Percentiles rank a stretch among this genome's conserved stretches.
phyloP scores from a whole-genome alignment of 2,888 invertebrate genomes.

The Tetragnatha montana region DNA sequence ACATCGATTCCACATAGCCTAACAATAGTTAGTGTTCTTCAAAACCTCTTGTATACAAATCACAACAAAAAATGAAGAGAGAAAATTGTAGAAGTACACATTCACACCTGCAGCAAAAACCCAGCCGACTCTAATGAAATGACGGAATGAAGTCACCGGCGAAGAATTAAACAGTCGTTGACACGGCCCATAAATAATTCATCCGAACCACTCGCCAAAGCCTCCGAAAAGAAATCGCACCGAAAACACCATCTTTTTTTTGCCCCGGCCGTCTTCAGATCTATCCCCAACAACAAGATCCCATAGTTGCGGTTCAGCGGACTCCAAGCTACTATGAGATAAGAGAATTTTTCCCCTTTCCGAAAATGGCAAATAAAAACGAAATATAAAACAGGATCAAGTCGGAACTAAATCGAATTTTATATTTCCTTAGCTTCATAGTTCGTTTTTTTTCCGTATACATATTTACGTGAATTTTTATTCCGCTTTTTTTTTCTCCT shows the following conservation, averaged over 20 bases:
- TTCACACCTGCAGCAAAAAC: no score
- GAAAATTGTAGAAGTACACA: no score
- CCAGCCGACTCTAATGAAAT: not conserved
- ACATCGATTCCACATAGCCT: no score
- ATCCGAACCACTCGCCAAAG: slow-evolving; percentile 45
- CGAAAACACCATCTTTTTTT: slow-evolving; percentile 28
- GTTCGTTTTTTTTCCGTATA: slow-evolving; percentile 8
- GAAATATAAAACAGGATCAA: slow-evolving; percentile 63
- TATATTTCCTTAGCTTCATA: slow-evolving; percentile 60
- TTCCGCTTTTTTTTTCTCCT: slow-evolving; percentile 27
- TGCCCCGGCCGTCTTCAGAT: slow-evolving; percentile 27
- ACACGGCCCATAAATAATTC: slow-evolving; percentile 57
- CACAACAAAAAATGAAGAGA: no score
- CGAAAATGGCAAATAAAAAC: slow-evolving; percentile 38
- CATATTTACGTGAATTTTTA: slow-evolving; percentile 49
- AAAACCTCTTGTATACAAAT: no score
- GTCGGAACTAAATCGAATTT: slow-evolving; percentile 65
- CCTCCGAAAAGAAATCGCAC: slow-evolving; percentile 17
- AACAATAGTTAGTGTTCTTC: no score
- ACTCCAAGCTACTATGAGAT: slow-evolving; percentile 45
- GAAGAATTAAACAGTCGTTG: slow-evolving; percentile 27
- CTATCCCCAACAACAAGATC: slow-evolving; percentile 60
- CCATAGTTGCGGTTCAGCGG: slow-evolving; percentile 63
- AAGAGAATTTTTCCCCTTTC: slow-evolving; percentile 24
- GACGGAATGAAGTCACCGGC: slow-evolving; percentile 32